Evolutionary conservation across 2,113 vertebrate species (phyloP).

Genomic region (Scortum barcoo): DNA sequence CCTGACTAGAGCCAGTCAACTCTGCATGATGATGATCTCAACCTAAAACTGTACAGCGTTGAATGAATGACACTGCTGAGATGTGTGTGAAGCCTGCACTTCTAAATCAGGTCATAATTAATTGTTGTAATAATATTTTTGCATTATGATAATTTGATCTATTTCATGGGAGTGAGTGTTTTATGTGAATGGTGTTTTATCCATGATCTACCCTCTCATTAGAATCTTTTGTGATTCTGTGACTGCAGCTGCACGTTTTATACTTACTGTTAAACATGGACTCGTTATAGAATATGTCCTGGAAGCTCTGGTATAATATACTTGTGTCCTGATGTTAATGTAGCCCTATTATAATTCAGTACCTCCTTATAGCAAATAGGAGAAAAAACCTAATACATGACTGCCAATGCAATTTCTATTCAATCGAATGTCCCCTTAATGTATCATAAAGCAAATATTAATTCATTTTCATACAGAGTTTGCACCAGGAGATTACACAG

Average conservation of each 20-base stretch:
- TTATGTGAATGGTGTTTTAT: background rate
- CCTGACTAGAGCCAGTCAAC: background rate
- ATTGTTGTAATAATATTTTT: background rate
- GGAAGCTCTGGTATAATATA: background rate
- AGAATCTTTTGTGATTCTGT: background rate
- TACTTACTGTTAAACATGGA: background rate
- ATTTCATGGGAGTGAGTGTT: background rate
- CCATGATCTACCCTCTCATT: too few relatives aligned
- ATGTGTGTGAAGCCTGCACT: background rate
- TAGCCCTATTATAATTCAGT: background rate
- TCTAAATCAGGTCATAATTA: background rate
- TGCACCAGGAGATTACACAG: background rate
- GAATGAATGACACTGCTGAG: background rate
- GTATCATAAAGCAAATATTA: background rate
- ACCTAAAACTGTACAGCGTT: background rate
- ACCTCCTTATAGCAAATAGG: background rate
- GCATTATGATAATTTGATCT: background rate
- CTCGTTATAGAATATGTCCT: background rate
- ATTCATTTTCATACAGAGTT: background rate
- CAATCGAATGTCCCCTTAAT: background rate
- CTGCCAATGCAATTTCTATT: background rate
- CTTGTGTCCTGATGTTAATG: background rate
- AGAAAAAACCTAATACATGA: background rate
- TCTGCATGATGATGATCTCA: background rate
- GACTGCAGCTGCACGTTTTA: background rate